Evolutionary conservation across 2,888 invertebrate species (phyloP), one percentile per base, ranked within the genome.

Genomic region (Halictus quadricinctus): DNA sequence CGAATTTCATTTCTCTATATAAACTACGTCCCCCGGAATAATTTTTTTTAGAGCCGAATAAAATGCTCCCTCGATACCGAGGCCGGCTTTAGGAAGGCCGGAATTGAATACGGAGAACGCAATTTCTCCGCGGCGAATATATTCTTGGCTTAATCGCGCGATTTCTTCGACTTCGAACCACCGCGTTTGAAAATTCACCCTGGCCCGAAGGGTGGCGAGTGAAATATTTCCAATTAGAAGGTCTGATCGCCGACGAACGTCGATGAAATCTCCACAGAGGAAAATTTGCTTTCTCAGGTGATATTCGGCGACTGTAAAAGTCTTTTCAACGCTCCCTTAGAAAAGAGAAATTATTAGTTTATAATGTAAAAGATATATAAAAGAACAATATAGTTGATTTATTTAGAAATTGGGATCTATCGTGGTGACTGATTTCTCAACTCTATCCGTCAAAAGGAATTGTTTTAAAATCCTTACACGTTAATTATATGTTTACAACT

Each of bases 1-100:
- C 21, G 66, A 66, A 66, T 66, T 36, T 66, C 66, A 66, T 43
- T 70, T 70, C 41, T 43, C 66, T 36, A 18, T 66, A 66, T 66
- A 66, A 66, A 66, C 66, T 21, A 66, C 66, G 36, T 66, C 18
- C 18, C 36, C 21, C 21, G 66, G 66, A 66, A 66, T 66, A 36
- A 66, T 66, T 66, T 66, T 36, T 66, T 66, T 66, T 66, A 29
- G 66, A 18, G 66, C 8, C 66, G 66, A 36, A 66, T 66, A 21
- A 66, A 66, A 66, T 10, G 66, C 66, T 36, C 18, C 66, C 66
- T 1, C 66, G 66, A 21, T 18, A 36, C 66, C 36, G 36, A 15
- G 7, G 36, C 66, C 1, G 36, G 58, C 25, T 60, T 60, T 25
- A n/a, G 58, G n/a, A 21, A 66, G 36, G 36, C 66, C 36, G 21